Base-by-base conservation (phyloP, 2,888 invertebrate species). In the Agrochola lychnidis region DNA sequence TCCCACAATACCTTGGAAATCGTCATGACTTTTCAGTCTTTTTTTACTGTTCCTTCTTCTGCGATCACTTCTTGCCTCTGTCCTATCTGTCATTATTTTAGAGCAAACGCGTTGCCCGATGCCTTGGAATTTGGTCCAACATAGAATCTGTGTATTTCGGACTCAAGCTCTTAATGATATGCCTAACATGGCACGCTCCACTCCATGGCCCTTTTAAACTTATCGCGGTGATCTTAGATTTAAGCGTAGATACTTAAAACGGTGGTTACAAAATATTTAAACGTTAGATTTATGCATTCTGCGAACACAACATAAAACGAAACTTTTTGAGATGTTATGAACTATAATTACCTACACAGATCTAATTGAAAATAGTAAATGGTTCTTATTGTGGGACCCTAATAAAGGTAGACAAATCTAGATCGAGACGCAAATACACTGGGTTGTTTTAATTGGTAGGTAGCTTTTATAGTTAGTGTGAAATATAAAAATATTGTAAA, bases 251-350 rank as follows among this genome's bases (percentile, higher is more conserved):
- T 85, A 82, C 82, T 81, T 85, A 73, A 81, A 68, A 69, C 62
- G 67, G 70, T 70, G 85, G 85, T 82, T 85, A 82, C 81, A 82
- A 85, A 82, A 82, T 85, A 85, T 81, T 70, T 76, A 68, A 85
- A 80, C 81, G 81, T 63, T 81, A 85, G 67, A 74, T 85, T 71
- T 82, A 82, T 75, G 53, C 40, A 68, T 63, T 76, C 51, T 82
- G 67, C 48, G 70, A 81, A 56, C 19, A 61, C 40, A 59, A 81
- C 64, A 71, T 67, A 66, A 66, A 59, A 81, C 6, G 48, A 64
- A 71, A 48, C 30, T 67, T 67, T 82, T 82, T 75, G 30, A 69
- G 69, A 69, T 73, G 48, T 70, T 72, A 61, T 56, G 69, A 45
- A 45, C 36, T 69, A 30, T 66, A 64, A 70, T 73, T 67, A 75